Conservation (phyloP, 2,797 vertebrate species). For the Myioborus miniatus region DNA sequence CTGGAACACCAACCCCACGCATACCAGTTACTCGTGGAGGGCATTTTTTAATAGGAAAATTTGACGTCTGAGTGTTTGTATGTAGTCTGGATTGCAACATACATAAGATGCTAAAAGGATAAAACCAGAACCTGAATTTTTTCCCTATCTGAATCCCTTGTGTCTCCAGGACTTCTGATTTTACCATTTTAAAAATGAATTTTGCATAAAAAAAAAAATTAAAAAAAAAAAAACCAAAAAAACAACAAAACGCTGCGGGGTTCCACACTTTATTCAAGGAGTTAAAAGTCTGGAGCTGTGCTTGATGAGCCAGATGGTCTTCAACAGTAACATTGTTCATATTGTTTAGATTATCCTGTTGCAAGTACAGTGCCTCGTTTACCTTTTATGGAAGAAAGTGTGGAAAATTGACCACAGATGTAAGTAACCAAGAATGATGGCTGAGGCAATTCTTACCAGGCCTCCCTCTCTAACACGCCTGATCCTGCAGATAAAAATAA, state of each 20-base stretch:
- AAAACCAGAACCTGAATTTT: conserved; percentile 1
- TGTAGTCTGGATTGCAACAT: not conserved
- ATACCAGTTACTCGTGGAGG: accelerated
- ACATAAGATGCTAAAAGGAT: not conserved
- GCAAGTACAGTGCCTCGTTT: conserved; percentile 81
- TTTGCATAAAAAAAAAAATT: not conserved
- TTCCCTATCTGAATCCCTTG: not conserved
- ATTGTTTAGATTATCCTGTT: conserved; percentile 85
- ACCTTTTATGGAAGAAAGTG: conserved; percentile 88
- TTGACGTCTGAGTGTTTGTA: not conserved
- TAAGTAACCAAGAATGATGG: conserved; percentile 78
- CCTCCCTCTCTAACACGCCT: conserved; percentile 71
- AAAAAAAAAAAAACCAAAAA: not conserved
- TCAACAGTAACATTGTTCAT: conserved; percentile 81
- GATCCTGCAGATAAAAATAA: conserved; percentile 81
- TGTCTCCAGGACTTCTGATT: not conserved
- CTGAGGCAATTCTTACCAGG: conserved; percentile 77
- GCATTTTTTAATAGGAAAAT: not conserved
- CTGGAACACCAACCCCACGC: not conserved
- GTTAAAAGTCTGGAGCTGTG: conserved; percentile 78
- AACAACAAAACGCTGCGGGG: not conserved
- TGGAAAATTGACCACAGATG: conserved; percentile 84
- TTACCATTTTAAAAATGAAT: conserved; percentile 7
- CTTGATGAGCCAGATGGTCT: conserved; percentile 80
- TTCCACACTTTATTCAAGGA: conserved; percentile 76